A percentile compares a stretch with the other conserved stretches of the same genome.
phyloP scores from a whole-genome alignment of 2,797 vertebrate genomes.

The Hylomyscus alleni region DNA sequence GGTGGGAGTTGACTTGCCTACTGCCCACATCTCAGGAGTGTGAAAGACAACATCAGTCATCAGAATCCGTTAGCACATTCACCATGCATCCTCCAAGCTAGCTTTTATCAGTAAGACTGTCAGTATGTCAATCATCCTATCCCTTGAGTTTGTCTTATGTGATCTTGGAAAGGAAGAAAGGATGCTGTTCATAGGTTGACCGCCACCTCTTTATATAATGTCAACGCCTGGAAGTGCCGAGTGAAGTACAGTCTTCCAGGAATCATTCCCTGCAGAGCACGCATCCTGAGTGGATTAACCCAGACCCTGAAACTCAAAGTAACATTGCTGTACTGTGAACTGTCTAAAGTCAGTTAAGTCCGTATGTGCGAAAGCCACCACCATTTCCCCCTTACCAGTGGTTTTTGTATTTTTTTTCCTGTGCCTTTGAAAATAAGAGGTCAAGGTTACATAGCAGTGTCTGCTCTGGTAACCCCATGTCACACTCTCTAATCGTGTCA shows the following conservation, averaged over 20 bases:
- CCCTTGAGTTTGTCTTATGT: background rate
- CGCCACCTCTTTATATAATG: background rate
- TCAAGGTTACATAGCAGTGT: slow-evolving; percentile 36
- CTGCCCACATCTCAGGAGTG: background rate
- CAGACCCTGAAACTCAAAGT: slow-evolving; percentile 13
- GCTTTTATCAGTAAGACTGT: background rate
- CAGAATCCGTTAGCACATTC: background rate
- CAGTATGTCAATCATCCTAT: background rate
- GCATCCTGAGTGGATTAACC: background rate
- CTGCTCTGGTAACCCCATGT: slow-evolving; percentile 9
- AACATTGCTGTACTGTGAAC: background rate
- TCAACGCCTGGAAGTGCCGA: background rate
- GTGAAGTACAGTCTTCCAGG: background rate
- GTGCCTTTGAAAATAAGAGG: slow-evolving; percentile 77
- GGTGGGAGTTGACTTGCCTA: background rate
- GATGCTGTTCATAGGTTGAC: background rate
- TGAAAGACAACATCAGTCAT: background rate
- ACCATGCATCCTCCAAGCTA: background rate
- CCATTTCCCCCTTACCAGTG: slow-evolving; percentile 68
- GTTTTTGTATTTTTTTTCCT: slow-evolving; percentile 69
- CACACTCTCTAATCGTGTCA: slow-evolving; percentile 48
- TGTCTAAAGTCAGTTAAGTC: slow-evolving; percentile 10
- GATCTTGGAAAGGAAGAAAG: slow-evolving; percentile 43
- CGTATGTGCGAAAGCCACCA: background rate
- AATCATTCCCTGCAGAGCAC: background rate